Base-by-base conservation (phyloP, 2,113 vertebrate species). In the Phalacrocorax brasilianus region DNA sequence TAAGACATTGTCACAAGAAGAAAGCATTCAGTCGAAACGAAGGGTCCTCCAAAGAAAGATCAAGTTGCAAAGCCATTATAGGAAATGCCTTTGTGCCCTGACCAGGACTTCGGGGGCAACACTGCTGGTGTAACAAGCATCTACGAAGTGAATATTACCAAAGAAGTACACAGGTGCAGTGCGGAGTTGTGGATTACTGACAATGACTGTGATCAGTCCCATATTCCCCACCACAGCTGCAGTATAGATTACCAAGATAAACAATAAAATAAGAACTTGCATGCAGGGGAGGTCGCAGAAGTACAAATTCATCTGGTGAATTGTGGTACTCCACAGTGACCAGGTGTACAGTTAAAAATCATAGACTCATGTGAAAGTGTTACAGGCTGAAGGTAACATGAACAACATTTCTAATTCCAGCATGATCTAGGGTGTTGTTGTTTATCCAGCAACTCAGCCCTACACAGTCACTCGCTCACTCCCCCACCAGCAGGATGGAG, bases 1-100 rank as follows among this genome's bases (percentile, higher is more conserved):
- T 89, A 91, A n/a, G 92, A 86, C 92, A 95, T 95, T 13, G 53
- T 86, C 26, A 74, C 89, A n/a, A 94, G 38, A 30, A 96, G 88
- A 72, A 95, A 73, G 49, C 88, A 93, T 35, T 96, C 81, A 21
- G 85, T 85, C 58, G 88, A 75, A 56, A 75, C 93, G 45, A 83
- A 28, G 74, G 63, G 63, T 89, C 49, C 23, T 91, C 75, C 38
- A 77, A 53, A 74, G 68, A 77, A 89, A 42, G 78, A 76, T 50
- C 80, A 81, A n/a, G 56, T 45, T 35, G 78, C 27, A 62, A 72
- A 95, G 28, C 66, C 62, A 15, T 30, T 38, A 42, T 61, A 91
- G 19, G 63, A 91, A 70, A 96, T 79, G 59, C 24, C 50, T 55
- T 44, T 85, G 44, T 44, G 52, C 13, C 49, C 30, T 93, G 45